Conservation (phyloP, 2,797 vertebrate species). For the Alca torda region DNA sequence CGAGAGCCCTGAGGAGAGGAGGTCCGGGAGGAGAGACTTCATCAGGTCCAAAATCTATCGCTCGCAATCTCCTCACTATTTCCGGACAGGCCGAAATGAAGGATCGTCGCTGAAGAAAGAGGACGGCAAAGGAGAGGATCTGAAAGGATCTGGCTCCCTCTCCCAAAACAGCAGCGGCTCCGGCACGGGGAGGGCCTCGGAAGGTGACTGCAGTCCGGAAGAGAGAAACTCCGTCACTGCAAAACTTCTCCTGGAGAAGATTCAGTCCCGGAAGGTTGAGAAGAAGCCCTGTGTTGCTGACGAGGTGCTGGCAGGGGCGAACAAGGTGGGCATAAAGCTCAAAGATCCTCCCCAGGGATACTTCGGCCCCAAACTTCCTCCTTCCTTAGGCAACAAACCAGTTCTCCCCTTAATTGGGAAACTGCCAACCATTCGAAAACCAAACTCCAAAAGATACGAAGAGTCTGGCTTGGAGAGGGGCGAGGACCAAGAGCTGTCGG, state of each 20-base stretch:
- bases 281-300: slow-evolving; percentile 73
- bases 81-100: slow-evolving; percentile 71
- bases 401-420: slow-evolving; percentile 95
- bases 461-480: slow-evolving; percentile 80
- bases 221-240: slow-evolving; percentile 91
- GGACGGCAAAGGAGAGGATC: slow-evolving; percentile 70
- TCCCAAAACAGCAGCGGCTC: slow-evolving; percentile 65
- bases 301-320: slow-evolving; percentile 74
- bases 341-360: slow-evolving; percentile 98
- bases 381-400: slow-evolving; percentile 88
- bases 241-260: slow-evolving; percentile 90
- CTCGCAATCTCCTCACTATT: slow-evolving; percentile 91
- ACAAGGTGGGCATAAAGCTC: slow-evolving; percentile 89
- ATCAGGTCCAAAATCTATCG: slow-evolving; percentile 94
- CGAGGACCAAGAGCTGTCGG: slow-evolving; percentile 72
- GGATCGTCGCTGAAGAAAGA: slow-evolving; percentile 68
- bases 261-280: slow-evolving; percentile 89
- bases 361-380: slow-evolving; percentile 96
- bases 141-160: slow-evolving; percentile 70
- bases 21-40: slow-evolving; percentile 84
- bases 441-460: slow-evolving; percentile 80
- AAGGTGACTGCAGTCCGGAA: slow-evolving; percentile 79
- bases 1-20: slow-evolving; percentile 78
- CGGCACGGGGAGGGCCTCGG: slow-evolving; percentile 65
- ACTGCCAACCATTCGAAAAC: slow-evolving; percentile 87